Evolutionary conservation across 2,113 vertebrate genomes (phyloP).

Genomic region (Peromyscus leucopus): DNA sequence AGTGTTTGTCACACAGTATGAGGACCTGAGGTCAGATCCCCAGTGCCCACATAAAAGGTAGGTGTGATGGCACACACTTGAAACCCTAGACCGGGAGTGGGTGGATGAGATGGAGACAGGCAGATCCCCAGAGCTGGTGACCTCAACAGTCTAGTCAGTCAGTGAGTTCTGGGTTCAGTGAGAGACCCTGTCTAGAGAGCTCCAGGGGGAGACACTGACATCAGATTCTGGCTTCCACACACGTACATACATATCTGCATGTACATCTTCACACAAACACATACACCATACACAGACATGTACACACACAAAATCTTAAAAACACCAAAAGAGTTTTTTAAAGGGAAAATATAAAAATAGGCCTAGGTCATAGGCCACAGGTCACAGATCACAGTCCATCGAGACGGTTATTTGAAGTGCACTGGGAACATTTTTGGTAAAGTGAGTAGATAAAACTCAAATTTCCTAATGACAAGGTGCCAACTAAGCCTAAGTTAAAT

Average conservation of each 20-base stretch:
- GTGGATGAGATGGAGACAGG: not conserved
- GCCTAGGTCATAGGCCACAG: not conserved
- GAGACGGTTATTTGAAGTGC: constrained; percentile 59
- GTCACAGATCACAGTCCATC: not conserved
- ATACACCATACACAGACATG: not conserved
- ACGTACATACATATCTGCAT: not conserved
- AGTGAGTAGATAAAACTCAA: constrained; percentile 53
- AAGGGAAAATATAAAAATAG: constrained; percentile 25
- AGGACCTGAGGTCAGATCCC: not conserved
- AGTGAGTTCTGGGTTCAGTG: not conserved
- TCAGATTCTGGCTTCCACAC: not conserved
- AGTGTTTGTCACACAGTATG: not conserved
- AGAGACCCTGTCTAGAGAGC: not conserved
- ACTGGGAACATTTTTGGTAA: constrained; percentile 52
- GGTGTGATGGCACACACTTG: not conserved
- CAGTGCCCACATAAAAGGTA: not conserved
- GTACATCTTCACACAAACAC: not conserved
- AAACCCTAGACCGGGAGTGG: too few species aligned
- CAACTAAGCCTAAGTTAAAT: constrained; percentile 59
- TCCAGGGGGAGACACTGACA: not conserved
- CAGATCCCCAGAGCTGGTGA: not conserved
- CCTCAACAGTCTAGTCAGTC: not conserved
- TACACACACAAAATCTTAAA: not conserved
- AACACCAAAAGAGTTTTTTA: constrained; percentile 11
- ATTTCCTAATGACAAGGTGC: constrained; percentile 56